A percentile compares a stretch with the other conserved stretches of the same genome.
phyloP scores from a whole-genome alignment of 2,797 vertebrate genomes.

The Vultur gryphus region DNA sequence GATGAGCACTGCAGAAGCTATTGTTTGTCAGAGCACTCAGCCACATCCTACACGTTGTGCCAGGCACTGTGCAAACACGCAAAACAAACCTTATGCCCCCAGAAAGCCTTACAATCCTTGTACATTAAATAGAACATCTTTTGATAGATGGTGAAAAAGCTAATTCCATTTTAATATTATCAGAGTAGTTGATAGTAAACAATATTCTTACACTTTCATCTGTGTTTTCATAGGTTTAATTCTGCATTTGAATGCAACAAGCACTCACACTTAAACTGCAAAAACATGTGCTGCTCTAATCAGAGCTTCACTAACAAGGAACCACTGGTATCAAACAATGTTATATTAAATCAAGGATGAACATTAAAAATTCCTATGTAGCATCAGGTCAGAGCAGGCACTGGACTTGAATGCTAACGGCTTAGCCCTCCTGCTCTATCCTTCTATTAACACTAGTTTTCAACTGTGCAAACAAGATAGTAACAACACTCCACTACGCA shows the following conservation, averaged over 20 bases:
- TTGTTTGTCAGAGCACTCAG: background rate
- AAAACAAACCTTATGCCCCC: background rate
- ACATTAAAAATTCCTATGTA: background rate
- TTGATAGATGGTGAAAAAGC: background rate
- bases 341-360: background rate
- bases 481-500: background rate
- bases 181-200: background rate
- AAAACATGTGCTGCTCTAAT: background rate
- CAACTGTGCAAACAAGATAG: conserved; percentile 63
- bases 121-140: fast-evolving
- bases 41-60: fast-evolving
- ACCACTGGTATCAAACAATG: background rate
- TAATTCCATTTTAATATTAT: background rate
- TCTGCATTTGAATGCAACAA: background rate
- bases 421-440: background rate
- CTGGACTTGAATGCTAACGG: background rate
- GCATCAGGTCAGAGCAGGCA: background rate
- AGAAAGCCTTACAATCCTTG: fast-evolving
- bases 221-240: background rate
- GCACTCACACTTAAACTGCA: background rate
- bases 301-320: background rate
- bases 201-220: background rate
- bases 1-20: background rate
- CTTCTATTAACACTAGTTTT: conserved; percentile 36
- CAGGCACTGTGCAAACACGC: background rate